Percentiles rank a stretch among this genome's conserved stretches.
Conservation (phyloP, 1,140 invertebrate genomes). For the Tyrophagus putrescentiae region DNA sequence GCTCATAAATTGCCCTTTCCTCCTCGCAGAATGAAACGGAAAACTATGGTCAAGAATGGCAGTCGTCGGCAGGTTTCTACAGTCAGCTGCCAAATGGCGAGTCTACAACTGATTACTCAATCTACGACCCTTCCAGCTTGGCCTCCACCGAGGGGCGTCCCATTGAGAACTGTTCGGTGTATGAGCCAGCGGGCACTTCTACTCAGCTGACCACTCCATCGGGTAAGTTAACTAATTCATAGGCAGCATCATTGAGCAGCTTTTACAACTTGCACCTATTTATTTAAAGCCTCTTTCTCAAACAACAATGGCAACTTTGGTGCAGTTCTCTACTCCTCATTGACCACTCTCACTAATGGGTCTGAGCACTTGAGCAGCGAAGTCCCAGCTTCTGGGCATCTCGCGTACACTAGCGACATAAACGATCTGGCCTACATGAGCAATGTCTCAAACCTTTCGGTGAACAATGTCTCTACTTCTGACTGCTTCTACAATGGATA, state of each 20-base stretch:
- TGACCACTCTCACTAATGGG: conserved; percentile 47
- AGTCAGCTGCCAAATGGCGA: neutral
- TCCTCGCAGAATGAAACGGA: conserved; percentile 12
- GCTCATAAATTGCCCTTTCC: neutral
- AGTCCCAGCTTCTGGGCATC: conserved; percentile 29
- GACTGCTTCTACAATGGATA: conserved; percentile 23
- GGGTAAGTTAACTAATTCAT: neutral
- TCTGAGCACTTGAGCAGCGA: conserved; percentile 29
- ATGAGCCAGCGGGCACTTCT: neutral
- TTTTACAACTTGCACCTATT: neutral
- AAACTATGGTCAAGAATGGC: conserved; percentile 9
- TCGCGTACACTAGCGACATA: conserved; percentile 36
- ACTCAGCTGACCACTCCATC: neutral
- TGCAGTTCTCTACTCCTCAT: conserved; percentile 58
- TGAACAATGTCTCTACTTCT: neutral
- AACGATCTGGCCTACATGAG: conserved; percentile 20
- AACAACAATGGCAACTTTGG: conserved; percentile 38
- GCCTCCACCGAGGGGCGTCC: neutral
- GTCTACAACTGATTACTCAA: conserved; percentile 1
- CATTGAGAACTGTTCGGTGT: neutral
- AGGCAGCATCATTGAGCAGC: neutral
- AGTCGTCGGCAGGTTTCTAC: neutral
- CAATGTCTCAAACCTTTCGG: conserved; percentile 16
- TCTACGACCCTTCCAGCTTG: neutral
- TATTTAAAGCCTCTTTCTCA: too few relatives aligned